Percentiles rank a stretch among this genome's conserved stretches.
phyloP scores from a whole-genome alignment of 1,140 invertebrate genomes.

The Dendrolimus kikuchii region DNA sequence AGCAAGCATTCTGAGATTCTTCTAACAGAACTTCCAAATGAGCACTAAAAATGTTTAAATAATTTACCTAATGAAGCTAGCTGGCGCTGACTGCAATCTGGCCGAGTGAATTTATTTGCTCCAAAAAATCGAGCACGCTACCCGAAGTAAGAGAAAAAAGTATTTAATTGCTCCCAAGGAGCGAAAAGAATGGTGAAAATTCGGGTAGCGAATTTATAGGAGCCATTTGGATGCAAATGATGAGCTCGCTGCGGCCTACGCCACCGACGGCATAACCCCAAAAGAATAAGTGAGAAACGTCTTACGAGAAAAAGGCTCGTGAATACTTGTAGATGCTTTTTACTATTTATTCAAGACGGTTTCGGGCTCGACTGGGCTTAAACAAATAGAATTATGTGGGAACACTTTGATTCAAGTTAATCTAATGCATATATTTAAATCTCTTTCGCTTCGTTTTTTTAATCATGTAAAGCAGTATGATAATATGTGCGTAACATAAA shows the following conservation, averaged over 20 bases:
- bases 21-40: slow-evolving; percentile 6
- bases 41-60: slow-evolving; percentile 31
- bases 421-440: too few relatives aligned
- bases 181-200: slow-evolving; percentile 57
- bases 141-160: slow-evolving; percentile 43
- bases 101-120: slow-evolving; percentile 42
- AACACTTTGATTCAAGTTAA: neutral
- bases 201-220: slow-evolving; percentile 66
- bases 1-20: too few relatives aligned
- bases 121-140: slow-evolving; percentile 37
- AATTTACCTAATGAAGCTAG: slow-evolving; percentile 49
- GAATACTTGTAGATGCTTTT: slow-evolving; percentile 19
- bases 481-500: too few relatives aligned
- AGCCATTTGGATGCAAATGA: slow-evolving; percentile 69
- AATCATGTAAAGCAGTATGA: too few relatives aligned
- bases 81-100: slow-evolving; percentile 43
- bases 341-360: slow-evolving; percentile 9
- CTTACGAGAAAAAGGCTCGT: slow-evolving; percentile 51
- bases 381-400: slow-evolving; percentile 11
- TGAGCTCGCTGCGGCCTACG: slow-evolving; percentile 49
- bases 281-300: slow-evolving; percentile 64
- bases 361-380: neutral
- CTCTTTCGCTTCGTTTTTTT: too few relatives aligned
- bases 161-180: slow-evolving; percentile 67
- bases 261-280: slow-evolving; percentile 44